These are phyloP conservation scores for Corythornis vintsioides DNA, from an alignment of 2,113 vertebrate species.

Conservation along the genomic window DNA sequence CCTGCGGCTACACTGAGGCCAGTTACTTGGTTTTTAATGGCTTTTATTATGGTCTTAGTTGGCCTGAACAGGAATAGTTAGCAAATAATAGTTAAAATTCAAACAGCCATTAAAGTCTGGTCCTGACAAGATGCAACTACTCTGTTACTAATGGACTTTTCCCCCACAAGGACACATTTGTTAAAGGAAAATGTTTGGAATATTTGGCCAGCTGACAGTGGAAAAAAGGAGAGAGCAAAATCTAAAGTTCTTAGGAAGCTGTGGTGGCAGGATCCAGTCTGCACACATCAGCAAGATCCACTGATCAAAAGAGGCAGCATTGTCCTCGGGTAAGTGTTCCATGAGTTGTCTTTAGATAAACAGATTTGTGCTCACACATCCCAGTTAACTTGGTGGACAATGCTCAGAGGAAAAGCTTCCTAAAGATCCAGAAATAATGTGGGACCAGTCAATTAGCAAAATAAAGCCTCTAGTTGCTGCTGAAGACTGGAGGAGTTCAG, in stretches of 20 bases:
- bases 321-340: background rate
- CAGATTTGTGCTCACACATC: background rate
- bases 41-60: slow-evolving; percentile 43
- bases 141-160: slow-evolving; percentile 62
- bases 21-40: slow-evolving; percentile 49
- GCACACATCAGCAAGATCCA: background rate
- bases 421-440: background rate
- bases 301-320: background rate
- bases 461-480: background rate
- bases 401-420: background rate
- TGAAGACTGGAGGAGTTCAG: background rate
- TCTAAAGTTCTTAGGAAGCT: slow-evolving; percentile 32
- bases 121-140: slow-evolving; percentile 61
- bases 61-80: slow-evolving; percentile 46
- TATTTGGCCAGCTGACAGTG: slow-evolving; percentile 19
- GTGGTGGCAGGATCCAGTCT: background rate
- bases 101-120: slow-evolving; percentile 66
- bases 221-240: background rate
- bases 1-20: slow-evolving; percentile 53
- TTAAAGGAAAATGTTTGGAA: slow-evolving; percentile 49
- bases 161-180: slow-evolving; percentile 50
- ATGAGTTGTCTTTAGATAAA: background rate
- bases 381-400: background rate
- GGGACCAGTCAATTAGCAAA: background rate
- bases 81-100: slow-evolving; percentile 73